Conservation (phyloP, 2,797 vertebrate genomes). For the Typhlichthys subterraneus region DNA sequence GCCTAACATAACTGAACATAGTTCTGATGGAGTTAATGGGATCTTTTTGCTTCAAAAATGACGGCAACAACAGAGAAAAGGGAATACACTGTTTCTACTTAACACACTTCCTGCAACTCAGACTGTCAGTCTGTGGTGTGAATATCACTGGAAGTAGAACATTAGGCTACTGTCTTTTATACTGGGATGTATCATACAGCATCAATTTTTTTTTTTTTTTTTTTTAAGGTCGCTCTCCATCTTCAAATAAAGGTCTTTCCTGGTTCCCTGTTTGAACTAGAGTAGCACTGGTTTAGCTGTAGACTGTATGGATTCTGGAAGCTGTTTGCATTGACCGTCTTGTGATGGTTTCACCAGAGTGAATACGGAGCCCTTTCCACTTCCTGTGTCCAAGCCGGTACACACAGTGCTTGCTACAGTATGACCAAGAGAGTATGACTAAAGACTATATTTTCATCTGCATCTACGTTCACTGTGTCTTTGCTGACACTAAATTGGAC, state of each 20-base stretch:
- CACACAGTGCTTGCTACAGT: too few species aligned
- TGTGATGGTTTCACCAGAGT: too few species aligned
- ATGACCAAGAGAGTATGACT: too few species aligned
- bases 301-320: too few species aligned
- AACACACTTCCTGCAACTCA: slow-evolving; percentile 30
- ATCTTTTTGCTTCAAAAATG: slow-evolving; percentile 18
- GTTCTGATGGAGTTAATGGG: slow-evolving; percentile 24
- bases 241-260: slow-evolving; percentile 48
- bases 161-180: slow-evolving; percentile 30
- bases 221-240: slow-evolving; percentile 50
- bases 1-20: not conserved
- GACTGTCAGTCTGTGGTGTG: slow-evolving; percentile 28
- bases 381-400: slow-evolving; percentile 21
- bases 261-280: slow-evolving; percentile 49
- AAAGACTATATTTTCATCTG: too few species aligned
- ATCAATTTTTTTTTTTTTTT: slow-evolving; percentile 5
- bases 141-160: slow-evolving; percentile 28
- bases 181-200: slow-evolving; percentile 34
- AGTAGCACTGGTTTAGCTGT: slow-evolving; percentile 4
- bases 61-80: slow-evolving; percentile 26
- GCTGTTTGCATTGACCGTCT: too few species aligned
- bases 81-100: slow-evolving; percentile 21
- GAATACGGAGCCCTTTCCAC: slow-evolving; percentile 31
- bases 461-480: too few species aligned
- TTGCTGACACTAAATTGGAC: too few species aligned